phyloP scores from a whole-genome alignment of 2,113 vertebrate species.

The Sinocyclocheilus maitianheensis region DNA sequence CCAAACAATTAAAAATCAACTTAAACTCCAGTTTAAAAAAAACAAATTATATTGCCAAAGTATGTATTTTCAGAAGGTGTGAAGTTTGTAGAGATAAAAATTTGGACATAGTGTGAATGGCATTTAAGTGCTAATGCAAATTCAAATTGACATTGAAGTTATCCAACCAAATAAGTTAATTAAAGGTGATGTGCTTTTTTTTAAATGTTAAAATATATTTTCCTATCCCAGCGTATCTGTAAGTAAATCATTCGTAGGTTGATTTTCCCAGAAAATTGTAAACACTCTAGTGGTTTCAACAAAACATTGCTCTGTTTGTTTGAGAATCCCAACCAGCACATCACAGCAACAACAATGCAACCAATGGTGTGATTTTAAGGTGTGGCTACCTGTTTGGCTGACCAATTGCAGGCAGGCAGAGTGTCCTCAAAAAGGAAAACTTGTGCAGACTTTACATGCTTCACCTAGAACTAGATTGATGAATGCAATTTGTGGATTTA shows the following conservation, averaged over 20 bases:
- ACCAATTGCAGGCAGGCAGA: background rate
- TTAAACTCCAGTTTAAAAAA: background rate
- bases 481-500: background rate
- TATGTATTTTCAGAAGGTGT: background rate
- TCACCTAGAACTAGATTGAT: background rate
- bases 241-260: background rate
- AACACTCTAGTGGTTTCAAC: background rate
- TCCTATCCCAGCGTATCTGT: background rate
- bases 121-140: background rate
- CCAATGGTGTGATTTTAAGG: background rate
- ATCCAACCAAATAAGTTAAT: background rate
- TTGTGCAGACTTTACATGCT: background rate
- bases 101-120: background rate
- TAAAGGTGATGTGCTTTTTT: background rate
- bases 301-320: slow-evolving; percentile 16
- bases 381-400: background rate
- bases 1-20: background rate
- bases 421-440: background rate
- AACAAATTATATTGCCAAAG: background rate
- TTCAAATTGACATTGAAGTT: background rate
- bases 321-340: background rate
- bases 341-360: background rate
- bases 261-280: background rate
- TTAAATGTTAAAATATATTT: background rate
- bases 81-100: background rate